Percentiles rank a stretch among this genome's conserved stretches.
Evolutionary conservation across 2,888 invertebrate species (phyloP).

Genomic region (Ormyrus pomaceus): DNA sequence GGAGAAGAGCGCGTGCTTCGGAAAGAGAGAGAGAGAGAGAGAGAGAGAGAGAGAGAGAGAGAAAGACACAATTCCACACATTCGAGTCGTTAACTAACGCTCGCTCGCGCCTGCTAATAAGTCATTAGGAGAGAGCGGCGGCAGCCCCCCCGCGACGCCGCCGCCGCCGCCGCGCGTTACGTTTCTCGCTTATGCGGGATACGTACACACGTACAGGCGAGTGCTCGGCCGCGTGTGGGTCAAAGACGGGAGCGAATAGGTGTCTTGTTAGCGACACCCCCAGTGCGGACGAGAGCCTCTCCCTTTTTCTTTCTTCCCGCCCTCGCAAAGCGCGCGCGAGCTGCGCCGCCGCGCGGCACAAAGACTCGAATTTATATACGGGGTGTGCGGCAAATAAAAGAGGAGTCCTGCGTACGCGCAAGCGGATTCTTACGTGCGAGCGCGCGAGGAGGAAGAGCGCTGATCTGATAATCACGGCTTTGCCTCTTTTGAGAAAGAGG

Average conservation of each 20-base stretch:
- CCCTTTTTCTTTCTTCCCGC: conserved; percentile 53
- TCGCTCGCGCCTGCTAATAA: conserved; percentile 70
- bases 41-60: too few species aligned
- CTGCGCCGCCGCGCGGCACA: conserved; percentile 1
- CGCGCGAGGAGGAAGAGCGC: conserved; percentile 2
- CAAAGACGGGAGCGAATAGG: conserved; percentile 27
- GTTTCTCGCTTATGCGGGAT: not conserved
- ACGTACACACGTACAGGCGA: conserved; percentile 11
- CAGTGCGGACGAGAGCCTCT: conserved; percentile 73
- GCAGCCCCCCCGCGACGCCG: conserved; percentile 58
- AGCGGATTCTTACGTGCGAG: not conserved
- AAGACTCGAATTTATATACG: conserved; percentile 36
- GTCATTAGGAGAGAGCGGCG: conserved; percentile 70
- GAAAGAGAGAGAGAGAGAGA: too few species aligned
- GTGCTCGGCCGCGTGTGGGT: not conserved
- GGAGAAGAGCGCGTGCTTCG: too few species aligned
- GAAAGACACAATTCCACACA: conserved; percentile 16
- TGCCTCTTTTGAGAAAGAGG: conserved; percentile 1
- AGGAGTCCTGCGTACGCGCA: not conserved
- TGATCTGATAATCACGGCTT: conserved; percentile 50
- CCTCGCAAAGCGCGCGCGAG: conserved; percentile 48
- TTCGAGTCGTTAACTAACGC: conserved; percentile 64
- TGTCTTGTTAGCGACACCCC: conserved; percentile 75
- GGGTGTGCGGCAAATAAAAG: conserved; percentile 16
- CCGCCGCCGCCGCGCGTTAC: conserved; percentile 54